These are phyloP conservation scores for Otus sunia DNA, from an alignment of 2,113 vertebrate species.

Conservation along the genomic window DNA sequence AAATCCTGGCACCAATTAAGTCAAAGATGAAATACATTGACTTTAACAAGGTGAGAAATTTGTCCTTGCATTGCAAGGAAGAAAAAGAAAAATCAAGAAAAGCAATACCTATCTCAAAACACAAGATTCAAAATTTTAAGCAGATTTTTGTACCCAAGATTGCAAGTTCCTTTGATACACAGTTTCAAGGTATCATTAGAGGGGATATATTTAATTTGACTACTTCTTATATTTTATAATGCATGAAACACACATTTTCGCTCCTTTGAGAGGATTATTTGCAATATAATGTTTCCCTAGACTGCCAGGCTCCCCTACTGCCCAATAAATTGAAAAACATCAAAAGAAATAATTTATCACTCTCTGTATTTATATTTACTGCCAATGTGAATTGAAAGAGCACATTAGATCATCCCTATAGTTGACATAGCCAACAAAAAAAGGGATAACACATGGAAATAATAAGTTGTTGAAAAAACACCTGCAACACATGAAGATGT, in stretches of 20 bases:
- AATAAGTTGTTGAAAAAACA: not conserved
- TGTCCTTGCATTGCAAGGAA: not conserved
- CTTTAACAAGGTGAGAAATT: not conserved
- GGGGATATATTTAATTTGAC: constrained; percentile 2
- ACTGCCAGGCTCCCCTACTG: not conserved
- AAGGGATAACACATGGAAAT: not conserved
- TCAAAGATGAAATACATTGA: not conserved
- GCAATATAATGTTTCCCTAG: not conserved
- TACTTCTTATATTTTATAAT: not conserved
- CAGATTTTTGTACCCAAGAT: not conserved
- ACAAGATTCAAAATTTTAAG: not conserved
- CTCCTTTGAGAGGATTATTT: constrained; percentile 18
- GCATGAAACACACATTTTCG: not conserved
- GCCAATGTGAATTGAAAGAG: not conserved
- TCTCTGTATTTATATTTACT: not conserved
- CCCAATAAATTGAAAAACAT: constrained; percentile 6
- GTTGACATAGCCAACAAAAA: not conserved
- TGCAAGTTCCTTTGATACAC: not conserved
- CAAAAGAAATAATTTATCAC: not conserved
- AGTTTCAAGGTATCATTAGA: not conserved
- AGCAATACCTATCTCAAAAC: not conserved
- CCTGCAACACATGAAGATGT: not conserved
- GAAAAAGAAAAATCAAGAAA: not conserved
- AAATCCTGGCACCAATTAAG: not conserved
- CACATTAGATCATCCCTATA: not conserved